These are phyloP conservation scores for Panzeria rudis DNA, from an alignment of 2,888 invertebrate species.

Conservation along the genomic window DNA sequence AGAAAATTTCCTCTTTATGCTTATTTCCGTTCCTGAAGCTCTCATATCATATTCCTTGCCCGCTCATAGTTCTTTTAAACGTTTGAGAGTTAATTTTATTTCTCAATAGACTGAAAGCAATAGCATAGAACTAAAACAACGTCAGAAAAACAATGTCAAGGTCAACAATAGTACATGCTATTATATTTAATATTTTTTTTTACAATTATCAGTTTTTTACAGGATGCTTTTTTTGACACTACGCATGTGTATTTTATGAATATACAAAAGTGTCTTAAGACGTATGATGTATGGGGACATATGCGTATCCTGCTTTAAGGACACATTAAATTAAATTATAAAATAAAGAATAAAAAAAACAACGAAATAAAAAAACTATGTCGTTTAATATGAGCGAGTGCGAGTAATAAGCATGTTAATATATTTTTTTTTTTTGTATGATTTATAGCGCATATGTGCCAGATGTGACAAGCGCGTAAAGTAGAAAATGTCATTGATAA, in stretches of 20 bases:
- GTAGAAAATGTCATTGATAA: conserved; percentile 65
- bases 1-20: too few species aligned
- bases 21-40: too few species aligned
- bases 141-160: conserved; percentile 74
- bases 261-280: conserved; percentile 51
- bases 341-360: not conserved
- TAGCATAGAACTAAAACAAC: conserved; percentile 67
- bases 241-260: conserved; percentile 18
- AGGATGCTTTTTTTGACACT: conserved; percentile 58
- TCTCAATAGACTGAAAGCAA: conserved; percentile 75
- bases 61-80: not conserved
- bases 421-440: conserved; percentile 56
- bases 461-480: conserved; percentile 73
- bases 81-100: conserved; percentile 51
- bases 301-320: conserved; percentile 71
- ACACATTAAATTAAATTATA: conserved; percentile 32
- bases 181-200: not conserved
- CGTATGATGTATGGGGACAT: conserved; percentile 66
- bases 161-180: conserved; percentile 72
- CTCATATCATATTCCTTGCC: not conserved
- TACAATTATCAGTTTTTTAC: conserved; percentile 63
- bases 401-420: conserved; percentile 53
- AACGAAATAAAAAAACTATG: conserved; percentile 28
- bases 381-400: conserved; percentile 4
- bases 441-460: conserved; percentile 73